Evolutionary conservation across 2,888 invertebrate genomes (phyloP), one percentile per base, ranked within the genome.

Genomic region (Neelides folsomi): DNA sequence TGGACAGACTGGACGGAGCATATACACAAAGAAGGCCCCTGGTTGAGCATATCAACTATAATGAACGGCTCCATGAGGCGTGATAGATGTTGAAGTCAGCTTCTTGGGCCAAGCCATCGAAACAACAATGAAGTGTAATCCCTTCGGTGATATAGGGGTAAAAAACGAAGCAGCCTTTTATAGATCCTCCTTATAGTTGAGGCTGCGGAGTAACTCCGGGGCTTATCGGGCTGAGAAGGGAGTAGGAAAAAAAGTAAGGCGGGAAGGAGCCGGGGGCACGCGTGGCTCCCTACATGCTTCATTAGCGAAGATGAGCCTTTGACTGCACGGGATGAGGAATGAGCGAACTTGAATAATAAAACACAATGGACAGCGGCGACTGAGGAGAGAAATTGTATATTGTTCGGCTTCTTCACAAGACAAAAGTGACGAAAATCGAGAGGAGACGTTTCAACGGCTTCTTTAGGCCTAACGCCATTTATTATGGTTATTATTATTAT

Each of bases 281-380:
- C 62, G 59, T 62, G 59, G 62, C 62, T 58, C 58, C 59, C 59
- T 62, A 52, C 57, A 59, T 55, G 62, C 53, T 62, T 62, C 62
- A 62, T 62, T 62, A 58, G 54, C 49, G 39, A 19, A 48, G 48
- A 48, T 53, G 48, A 52, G 40, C 39, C 10, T 5, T 5, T 27
- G 34, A 35, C 9, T 34, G 20, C 10, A 13, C 10, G 34, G 13
- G 27, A 45, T 27, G 34, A 35, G 10, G 19, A 20, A 9, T 46
- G 38, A 51, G 46, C 39, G 27, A 51, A 51, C 40, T 46, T 46
- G 45, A 51, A 51, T 51, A 51, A 51, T 51, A 46, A 51, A 50
- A 50, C 39, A 50, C 50, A 50, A 50, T 44, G 37, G 43, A 37
- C 12, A 47, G 19, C 15, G 27, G 27, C 27, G 27, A 27, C 27